A percentile compares a stretch with the other conserved stretches of the same genome.
phyloP scores from a whole-genome alignment of 64 coral and sea anemone genomes.

The Montipora sp. region DNA sequence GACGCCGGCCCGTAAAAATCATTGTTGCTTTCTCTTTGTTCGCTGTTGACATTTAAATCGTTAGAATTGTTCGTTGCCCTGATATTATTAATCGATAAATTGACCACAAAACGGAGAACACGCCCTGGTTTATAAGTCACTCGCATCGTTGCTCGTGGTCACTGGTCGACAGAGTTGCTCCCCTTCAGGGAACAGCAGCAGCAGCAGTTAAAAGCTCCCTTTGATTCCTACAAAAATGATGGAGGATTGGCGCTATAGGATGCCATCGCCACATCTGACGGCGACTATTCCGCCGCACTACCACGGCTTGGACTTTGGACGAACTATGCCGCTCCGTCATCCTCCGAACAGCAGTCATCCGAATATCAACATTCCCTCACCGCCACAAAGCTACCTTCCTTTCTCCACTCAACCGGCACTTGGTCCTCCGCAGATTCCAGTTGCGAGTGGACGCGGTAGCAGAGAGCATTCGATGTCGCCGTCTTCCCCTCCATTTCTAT shows the following conservation, averaged over 20 bases:
- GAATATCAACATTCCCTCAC: constrained; percentile 21
- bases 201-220: neutral
- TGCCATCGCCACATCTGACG: constrained; percentile 53
- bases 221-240: constrained; percentile 31
- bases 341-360: constrained; percentile 63
- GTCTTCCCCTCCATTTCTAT: neutral
- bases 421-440: neutral
- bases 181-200: neutral
- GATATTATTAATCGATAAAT: constrained; percentile 37
- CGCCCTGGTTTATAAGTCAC: constrained; percentile 19
- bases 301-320: constrained; percentile 76
- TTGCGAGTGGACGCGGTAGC: neutral
- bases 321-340: constrained; percentile 86
- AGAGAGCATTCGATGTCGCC: neutral
- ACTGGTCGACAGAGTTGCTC: constrained; percentile 6
- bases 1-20: neutral
- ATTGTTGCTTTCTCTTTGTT: neutral
- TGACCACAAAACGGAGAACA: constrained; percentile 12
- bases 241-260: constrained; percentile 86
- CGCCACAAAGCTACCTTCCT: constrained; percentile 8
- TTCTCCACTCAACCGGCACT: neutral
- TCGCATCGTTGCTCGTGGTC: neutral
- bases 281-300: constrained; percentile 10
- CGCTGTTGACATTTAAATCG: neutral
- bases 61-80: neutral